These are phyloP conservation scores for Anguilla pacifica DNA, from an alignment of 2,797 vertebrate genomes.

Conservation along the genomic window DNA sequence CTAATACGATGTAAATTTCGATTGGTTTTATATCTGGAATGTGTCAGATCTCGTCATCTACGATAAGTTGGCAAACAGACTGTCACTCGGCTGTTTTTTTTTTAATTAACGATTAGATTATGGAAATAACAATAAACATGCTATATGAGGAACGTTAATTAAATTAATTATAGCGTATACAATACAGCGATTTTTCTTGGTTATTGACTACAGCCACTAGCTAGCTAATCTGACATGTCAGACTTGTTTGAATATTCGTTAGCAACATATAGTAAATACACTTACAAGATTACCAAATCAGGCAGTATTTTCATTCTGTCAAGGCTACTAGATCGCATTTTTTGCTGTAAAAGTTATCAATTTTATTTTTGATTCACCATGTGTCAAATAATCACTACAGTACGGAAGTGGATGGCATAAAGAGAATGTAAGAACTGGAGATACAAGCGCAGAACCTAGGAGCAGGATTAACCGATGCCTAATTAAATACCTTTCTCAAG, in stretches of 20 bases:
- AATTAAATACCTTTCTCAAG: slow-evolving; percentile 1
- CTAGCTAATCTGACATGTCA: not conserved
- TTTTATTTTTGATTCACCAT: not conserved
- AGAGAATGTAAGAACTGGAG: too few species aligned
- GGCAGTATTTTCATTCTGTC: not conserved
- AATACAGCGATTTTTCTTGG: not conserved
- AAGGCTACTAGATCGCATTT: not conserved
- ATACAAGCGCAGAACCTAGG: too few species aligned
- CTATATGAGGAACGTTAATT: not conserved
- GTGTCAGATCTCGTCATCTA: not conserved
- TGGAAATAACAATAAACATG: not conserved
- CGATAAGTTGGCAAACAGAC: not conserved
- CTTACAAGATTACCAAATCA: not conserved
- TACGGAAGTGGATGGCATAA: too few species aligned
- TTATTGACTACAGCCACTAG: not conserved
- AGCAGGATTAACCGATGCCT: not conserved
- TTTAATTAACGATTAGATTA: not conserved
- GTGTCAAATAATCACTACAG: not conserved
- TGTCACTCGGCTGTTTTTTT: not conserved
- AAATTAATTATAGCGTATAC: not conserved
- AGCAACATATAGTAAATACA: not conserved
- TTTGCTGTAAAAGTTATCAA: not conserved
- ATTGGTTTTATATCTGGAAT: not conserved
- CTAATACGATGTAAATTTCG: not conserved
- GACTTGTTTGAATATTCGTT: not conserved